phyloP scores from a whole-genome alignment of 2,888 invertebrate species.

The Cheilosia urbana region DNA sequence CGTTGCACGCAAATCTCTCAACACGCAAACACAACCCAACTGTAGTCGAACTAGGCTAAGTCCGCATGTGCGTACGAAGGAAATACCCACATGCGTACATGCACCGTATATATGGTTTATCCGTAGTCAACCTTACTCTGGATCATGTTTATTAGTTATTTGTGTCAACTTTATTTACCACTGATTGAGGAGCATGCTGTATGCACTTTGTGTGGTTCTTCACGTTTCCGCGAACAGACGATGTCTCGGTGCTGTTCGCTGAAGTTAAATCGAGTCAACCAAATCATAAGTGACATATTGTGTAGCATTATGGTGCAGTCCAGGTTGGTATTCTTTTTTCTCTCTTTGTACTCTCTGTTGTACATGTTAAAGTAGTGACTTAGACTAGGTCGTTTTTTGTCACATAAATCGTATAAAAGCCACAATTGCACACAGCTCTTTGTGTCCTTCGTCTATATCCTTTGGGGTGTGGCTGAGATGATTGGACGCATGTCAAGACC shows the following conservation, averaged over 20 bases:
- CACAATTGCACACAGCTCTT: no score
- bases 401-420: no score
- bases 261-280: slow-evolving; percentile 64
- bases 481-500: no score
- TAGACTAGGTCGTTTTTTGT: no score
- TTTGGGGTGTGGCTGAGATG: no score
- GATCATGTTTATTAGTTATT: slow-evolving; percentile 74
- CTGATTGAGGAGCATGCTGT: slow-evolving; percentile 57
- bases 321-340: background rate
- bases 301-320: slow-evolving; percentile 37
- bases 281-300: slow-evolving; percentile 61
- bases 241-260: slow-evolving; percentile 47
- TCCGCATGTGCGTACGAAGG: background rate
- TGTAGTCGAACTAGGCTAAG: slow-evolving; percentile 17
- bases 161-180: slow-evolving; percentile 66
- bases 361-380: no score
- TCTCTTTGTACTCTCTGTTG: no score
- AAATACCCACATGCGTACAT: background rate
- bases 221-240: slow-evolving; percentile 50
- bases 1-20: background rate
- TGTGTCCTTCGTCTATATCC: no score
- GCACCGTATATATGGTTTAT: background rate
- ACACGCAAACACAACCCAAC: slow-evolving; percentile 7
- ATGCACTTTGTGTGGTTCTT: slow-evolving; percentile 69
- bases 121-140: slow-evolving; percentile 31